Evolutionary conservation across 92 coral and sea anemone species (phyloP), one percentile per base, ranked within the genome.

Genomic region (Phymanthus crucifer): DNA sequence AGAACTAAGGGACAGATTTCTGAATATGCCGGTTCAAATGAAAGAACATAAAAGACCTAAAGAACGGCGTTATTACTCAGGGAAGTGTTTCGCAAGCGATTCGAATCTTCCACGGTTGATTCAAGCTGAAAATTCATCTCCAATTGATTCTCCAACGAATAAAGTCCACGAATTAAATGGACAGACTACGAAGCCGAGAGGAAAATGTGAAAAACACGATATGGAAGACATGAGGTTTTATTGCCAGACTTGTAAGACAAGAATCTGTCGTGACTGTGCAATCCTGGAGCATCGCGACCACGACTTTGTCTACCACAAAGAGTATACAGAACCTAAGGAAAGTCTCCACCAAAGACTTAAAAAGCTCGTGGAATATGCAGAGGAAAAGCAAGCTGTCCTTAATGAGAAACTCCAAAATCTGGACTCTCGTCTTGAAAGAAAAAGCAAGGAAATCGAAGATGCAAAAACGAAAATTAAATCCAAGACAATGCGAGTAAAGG

Each of bases 241-340:
- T 61, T 81, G 86, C 71, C 78, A 81, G 45, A 34, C 66, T 1
- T 77, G 90, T 33, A 6, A 32, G 11, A 19, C 14, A 6, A 71
- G 79, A 33, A 46, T 86, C 34, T 86, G 90, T 27, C 86, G 80
- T 17, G 83, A 86, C 37, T 86, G 90, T 66, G 90, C 80, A 9
- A 1, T 82, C 0, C 77, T 86, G 32, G 83, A 76, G 2, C 90
- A 86, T 80, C 77, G 71, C 13, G 83, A 45, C 0, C 90, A 86
- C 80, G 56, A 29, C 29, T 78, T 23, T 18, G 80, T 76, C 27
- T 76, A 76, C 29, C 56, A 76, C 70, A 76, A 54, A 29, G 56
- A 81, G 33, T 72, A n/a, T 19, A 13, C 3, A 11, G 40, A 75
- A 6, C 0, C 70, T 24, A 43, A 19, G 10, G 40, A 18, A 19